Evolutionary conservation across 2,888 invertebrate genomes (phyloP).

Genomic region (Rhodophaea formosa): DNA sequence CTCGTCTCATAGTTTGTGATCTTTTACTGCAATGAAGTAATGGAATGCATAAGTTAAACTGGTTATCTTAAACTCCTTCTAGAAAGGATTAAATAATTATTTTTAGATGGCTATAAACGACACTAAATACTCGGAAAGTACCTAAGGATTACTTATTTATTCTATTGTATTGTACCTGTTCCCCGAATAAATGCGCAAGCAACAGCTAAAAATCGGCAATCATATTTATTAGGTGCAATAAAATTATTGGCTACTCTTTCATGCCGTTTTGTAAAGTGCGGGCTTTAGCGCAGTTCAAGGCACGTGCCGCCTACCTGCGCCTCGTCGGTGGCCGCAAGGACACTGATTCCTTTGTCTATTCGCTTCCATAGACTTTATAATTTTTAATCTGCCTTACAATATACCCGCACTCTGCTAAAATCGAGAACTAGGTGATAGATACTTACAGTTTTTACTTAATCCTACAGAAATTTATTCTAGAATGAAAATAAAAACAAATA

Average conservation of each 20-base stretch:
- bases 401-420: neutral
- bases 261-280: neutral
- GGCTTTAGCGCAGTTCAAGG: constrained; percentile 16
- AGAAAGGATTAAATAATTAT: too few species aligned
- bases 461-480: too few species aligned
- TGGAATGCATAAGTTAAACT: too few species aligned
- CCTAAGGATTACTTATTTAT: neutral
- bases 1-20: too few species aligned
- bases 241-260: neutral
- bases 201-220: neutral
- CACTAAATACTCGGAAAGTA: too few species aligned
- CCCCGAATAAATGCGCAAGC: neutral
- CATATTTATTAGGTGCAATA: constrained; percentile 20
- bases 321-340: constrained; percentile 13
- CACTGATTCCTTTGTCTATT: constrained; percentile 14
- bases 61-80: too few species aligned
- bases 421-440: neutral
- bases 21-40: too few species aligned
- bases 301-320: constrained; percentile 26
- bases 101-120: too few species aligned
- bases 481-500: too few species aligned
- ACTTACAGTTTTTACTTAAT: too few species aligned
- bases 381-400: constrained; percentile 10
- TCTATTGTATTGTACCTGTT: neutral
- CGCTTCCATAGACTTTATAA: neutral